phyloP scores from a whole-genome alignment of 2,797 vertebrate species.

The Oreochromis grahami region DNA sequence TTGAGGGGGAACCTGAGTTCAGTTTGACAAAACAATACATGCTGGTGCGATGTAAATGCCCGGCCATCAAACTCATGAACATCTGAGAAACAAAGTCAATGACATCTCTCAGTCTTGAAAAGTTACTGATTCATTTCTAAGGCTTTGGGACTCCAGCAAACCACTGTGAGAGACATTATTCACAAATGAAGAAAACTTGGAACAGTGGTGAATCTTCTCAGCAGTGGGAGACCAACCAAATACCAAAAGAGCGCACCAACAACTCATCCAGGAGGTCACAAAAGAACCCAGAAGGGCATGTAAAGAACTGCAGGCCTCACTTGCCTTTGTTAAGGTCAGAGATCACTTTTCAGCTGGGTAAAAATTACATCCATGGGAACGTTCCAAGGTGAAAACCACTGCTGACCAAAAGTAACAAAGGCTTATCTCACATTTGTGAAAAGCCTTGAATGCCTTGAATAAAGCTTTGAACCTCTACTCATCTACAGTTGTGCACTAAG shows the following conservation, averaged over 20 bases:
- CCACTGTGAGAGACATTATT: not conserved
- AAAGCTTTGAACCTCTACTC: not conserved
- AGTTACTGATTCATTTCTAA: not conserved
- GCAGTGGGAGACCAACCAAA: not conserved
- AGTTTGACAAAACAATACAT: not conserved
- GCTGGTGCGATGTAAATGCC: not conserved
- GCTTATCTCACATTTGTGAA: not conserved
- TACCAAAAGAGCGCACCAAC: not conserved
- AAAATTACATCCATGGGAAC: rapidly evolving
- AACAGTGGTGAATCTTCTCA: not conserved
- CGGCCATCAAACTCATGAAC: not conserved
- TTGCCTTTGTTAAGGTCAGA: not conserved
- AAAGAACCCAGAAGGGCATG: not conserved
- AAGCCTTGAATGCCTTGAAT: not conserved
- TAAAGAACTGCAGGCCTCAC: not conserved
- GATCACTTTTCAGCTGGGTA: not conserved
- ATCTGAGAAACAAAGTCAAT: not conserved
- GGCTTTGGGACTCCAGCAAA: not conserved
- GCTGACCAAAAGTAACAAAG: not conserved
- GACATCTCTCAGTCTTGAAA: not conserved
- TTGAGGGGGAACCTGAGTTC: not conserved
- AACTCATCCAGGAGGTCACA: not conserved
- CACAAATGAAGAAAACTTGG: not conserved
- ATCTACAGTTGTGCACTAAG: not conserved
- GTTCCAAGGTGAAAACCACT: not conserved